phyloP scores from a whole-genome alignment of 37 sponge, comb jelly and placozoan species.

The Spongilla lacustris region DNA sequence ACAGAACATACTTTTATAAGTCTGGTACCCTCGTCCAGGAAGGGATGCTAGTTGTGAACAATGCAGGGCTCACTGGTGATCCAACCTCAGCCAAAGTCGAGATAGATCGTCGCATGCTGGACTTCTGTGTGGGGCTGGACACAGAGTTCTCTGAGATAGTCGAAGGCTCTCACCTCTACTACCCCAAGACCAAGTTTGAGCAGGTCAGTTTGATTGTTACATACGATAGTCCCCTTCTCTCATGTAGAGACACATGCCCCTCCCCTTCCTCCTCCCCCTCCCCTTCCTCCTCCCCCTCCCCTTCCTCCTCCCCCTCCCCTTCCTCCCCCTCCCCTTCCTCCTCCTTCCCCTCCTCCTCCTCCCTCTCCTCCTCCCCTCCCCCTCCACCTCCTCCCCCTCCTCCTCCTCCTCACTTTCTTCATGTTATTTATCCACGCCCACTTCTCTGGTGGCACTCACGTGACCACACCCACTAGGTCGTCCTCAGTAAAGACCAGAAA shows the following conservation, averaged over 20 bases:
- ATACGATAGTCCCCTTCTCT: not conserved
- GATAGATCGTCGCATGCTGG: slow-evolving; percentile 85
- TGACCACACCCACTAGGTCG: slow-evolving; percentile 53
- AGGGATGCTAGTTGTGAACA: slow-evolving; percentile 85
- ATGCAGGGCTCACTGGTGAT: slow-evolving; percentile 76
- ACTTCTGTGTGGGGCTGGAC: slow-evolving; percentile 91
- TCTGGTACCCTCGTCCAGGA: slow-evolving; percentile 69
- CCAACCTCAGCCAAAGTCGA: slow-evolving; percentile 80
- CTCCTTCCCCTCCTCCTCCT: no score
- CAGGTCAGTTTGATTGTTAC: slow-evolving; percentile 32
- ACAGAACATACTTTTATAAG: slow-evolving; percentile 84
- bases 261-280: not conserved
- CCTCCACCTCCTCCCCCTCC: no score
- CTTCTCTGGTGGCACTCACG: no score
- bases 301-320: no score
- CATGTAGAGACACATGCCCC: not conserved
- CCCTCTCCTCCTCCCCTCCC: no score
- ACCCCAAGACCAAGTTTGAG: slow-evolving; percentile 82
- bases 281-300: not conserved
- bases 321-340: no score
- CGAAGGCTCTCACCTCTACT: slow-evolving; percentile 91
- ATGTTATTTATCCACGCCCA: no score
- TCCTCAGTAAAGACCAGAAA: slow-evolving; percentile 84
- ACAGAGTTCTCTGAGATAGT: slow-evolving; percentile 91
- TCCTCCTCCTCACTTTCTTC: no score